Conservation (phyloP, 2,888 invertebrate species). For the Pristionchus mayeri region DNA sequence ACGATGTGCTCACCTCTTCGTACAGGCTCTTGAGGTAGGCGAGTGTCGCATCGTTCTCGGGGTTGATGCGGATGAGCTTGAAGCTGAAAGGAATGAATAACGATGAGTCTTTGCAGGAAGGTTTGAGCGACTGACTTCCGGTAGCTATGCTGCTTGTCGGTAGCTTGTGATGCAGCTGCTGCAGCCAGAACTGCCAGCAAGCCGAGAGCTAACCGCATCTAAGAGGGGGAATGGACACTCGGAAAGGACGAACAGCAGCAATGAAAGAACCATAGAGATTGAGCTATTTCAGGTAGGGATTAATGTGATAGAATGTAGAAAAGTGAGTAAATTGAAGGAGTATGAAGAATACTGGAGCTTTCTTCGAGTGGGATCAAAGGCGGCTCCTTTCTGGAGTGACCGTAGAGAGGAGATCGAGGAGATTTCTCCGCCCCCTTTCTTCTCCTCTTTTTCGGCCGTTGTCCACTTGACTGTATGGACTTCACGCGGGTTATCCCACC, state of each 20-base stretch:
- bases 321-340: too few species aligned
- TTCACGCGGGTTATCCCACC: constrained; percentile 27
- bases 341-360: too few species aligned
- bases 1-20: constrained; percentile 52
- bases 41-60: constrained; percentile 66
- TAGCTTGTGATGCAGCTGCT: not conserved
- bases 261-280: not conserved
- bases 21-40: constrained; percentile 67
- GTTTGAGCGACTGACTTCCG: constrained; percentile 33
- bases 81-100: constrained; percentile 64
- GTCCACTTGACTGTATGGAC: constrained; percentile 40
- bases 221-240: not conserved
- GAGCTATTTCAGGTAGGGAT: too few species aligned
- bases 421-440: constrained; percentile 6
- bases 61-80: constrained; percentile 73
- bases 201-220: not conserved
- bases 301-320: too few species aligned
- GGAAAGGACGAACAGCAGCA: not conserved
- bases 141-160: constrained; percentile 20
- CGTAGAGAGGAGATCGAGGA: not conserved
- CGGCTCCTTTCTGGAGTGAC: constrained; percentile 5
- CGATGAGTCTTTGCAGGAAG: too few species aligned
- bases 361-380: not conserved
- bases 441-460: constrained; percentile 26
- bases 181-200: not conserved